Evolutionary conservation across 1,140 invertebrate genomes (phyloP), one percentile per base, ranked within the genome.

Genomic region (Cyrtorhinus lividipennis): DNA sequence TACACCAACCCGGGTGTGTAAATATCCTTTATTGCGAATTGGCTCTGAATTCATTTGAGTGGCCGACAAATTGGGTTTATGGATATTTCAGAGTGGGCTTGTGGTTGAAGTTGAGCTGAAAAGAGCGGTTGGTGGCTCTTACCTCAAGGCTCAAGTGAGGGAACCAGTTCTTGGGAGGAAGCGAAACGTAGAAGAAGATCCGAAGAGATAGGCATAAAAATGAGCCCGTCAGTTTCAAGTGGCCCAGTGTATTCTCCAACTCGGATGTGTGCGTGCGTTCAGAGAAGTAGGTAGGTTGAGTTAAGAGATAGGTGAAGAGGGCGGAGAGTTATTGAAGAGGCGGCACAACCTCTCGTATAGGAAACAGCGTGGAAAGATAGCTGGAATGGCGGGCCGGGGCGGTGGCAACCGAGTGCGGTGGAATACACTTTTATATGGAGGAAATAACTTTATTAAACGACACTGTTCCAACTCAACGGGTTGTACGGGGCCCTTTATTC

Each of bases 291-390:
- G 24, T 20, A 45, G 60, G 2, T 22, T 13, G 30, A 10, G 30
- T 8, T n/a, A 48, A 62, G 38, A 25, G 44, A 25, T 24, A 48
- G 38, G 60, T 22, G 5, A 5, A 27, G 26, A 22, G n/a, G 1
- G 60, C 30, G 44, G 46, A n/a, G 24, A 26, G 60, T 48, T 48
- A 53, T 46, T 46, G 46, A 53, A 62, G 60, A 53, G 38, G 30
- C 24, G 24, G 27, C 48, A 53, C 48, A 53, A 53, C 10, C 44
- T 24, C 44, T 62, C 44, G 24, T 30, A 25, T 20, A 46, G 60
- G 60, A 53, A 62, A 48, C 44, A 53, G 60, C 24, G 60, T 23
- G 60, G 60, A 62, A 62, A 53, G 60, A 59, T 59, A 59, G 58
- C 58, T 18, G 38, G 30, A 18, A 8, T 20, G 8, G 3, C 30